A percentile compares a stretch with the other conserved stretches of the same genome.
phyloP scores from a whole-genome alignment of 2,113 vertebrate species.

The Chaetops frenatus region DNA sequence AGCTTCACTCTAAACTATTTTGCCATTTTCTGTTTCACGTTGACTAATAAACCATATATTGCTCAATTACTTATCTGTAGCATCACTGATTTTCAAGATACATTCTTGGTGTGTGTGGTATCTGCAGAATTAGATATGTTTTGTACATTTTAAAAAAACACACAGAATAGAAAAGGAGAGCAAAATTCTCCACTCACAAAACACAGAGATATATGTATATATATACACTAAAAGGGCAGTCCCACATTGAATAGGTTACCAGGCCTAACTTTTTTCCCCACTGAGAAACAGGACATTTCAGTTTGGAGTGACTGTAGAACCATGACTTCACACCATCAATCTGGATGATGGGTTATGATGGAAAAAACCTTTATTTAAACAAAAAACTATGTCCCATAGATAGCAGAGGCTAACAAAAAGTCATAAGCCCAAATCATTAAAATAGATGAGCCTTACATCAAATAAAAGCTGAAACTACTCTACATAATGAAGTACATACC shows the following conservation, averaged over 20 bases:
- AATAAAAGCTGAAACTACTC: neutral
- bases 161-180: neutral
- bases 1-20: neutral
- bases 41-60: neutral
- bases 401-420: neutral
- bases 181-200: neutral
- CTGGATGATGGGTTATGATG: neutral
- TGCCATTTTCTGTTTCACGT: neutral
- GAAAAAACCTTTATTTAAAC: neutral
- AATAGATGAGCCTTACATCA: neutral
- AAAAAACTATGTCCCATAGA: fast-evolving
- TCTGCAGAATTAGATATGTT: neutral
- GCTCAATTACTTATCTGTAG: neutral
- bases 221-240: neutral
- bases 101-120: neutral
- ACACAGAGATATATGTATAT: neutral
- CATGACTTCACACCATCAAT: neutral
- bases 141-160: neutral
- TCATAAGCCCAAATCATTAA: neutral
- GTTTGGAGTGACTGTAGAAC: neutral
- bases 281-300: neutral
- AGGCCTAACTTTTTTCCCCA: neutral
- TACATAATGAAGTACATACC: neutral
- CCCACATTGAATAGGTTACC: neutral
- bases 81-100: neutral